Percentiles rank a stretch among this genome's conserved stretches.
These are phyloP conservation scores for Eupithecia exiguata DNA, from an alignment of 2,888 invertebrate species.

Conservation along the genomic window DNA sequence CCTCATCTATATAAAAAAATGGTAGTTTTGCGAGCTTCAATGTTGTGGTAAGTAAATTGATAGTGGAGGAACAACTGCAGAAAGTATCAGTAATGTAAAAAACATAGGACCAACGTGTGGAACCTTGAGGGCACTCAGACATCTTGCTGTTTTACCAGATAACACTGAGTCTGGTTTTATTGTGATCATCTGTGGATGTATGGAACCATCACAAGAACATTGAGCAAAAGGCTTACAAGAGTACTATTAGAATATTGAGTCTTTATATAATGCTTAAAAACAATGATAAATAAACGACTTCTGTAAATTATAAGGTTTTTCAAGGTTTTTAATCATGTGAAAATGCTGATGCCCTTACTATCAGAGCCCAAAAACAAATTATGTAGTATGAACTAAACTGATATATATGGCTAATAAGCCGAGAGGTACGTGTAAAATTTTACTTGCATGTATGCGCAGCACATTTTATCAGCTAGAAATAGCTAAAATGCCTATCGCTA, in stretches of 20 bases:
- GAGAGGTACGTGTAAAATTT: constrained; percentile 5
- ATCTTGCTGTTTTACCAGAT: not conserved
- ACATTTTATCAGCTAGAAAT: not conserved
- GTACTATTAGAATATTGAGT: not conserved
- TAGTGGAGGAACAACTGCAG: not conserved
- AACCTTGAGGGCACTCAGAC: not conserved
- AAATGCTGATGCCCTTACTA: not conserved
- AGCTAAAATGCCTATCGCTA: not conserved
- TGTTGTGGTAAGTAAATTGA: not conserved
- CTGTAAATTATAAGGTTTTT: not conserved
- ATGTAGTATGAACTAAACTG: too few species aligned
- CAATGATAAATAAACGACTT: not conserved
- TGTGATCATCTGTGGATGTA: too few species aligned
- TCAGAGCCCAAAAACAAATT: not conserved
- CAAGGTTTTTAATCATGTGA: not conserved
- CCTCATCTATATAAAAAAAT: not conserved
- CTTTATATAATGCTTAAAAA: not conserved
- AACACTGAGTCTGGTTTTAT: not conserved
- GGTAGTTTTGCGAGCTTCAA: not conserved
- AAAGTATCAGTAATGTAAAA: not conserved
- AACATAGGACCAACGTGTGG: not conserved
- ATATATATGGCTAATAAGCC: not conserved
- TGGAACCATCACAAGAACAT: not conserved
- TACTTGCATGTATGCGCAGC: not conserved
- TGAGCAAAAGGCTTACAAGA: not conserved